A percentile compares a stretch with the other conserved stretches of the same genome.
Evolutionary conservation across 2,797 vertebrate species (phyloP).

Genomic region (Vireo griseus): DNA sequence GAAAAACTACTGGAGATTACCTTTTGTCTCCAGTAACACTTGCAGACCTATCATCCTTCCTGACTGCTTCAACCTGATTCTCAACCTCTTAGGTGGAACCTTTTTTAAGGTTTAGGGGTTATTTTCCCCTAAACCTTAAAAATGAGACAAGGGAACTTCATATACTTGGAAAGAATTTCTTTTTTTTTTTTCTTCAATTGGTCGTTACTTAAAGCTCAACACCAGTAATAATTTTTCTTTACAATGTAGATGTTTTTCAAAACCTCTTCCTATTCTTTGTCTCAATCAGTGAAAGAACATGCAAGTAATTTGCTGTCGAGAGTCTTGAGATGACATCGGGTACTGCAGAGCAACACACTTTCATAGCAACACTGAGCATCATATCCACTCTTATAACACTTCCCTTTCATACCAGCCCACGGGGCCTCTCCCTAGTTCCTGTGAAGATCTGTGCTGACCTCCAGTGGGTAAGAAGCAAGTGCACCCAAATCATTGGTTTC

Average conservation of each 20-base stretch:
- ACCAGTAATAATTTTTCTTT: not conserved
- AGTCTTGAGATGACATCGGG: not conserved
- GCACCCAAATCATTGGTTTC: not conserved
- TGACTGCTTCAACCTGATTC: not conserved
- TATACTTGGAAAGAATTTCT: not conserved
- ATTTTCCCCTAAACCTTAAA: not conserved
- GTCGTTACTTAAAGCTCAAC: not conserved
- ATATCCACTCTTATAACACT: not conserved
- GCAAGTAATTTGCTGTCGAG: not conserved
- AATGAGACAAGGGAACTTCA: not conserved
- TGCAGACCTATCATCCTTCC: not conserved
- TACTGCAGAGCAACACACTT: not conserved
- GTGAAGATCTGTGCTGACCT: conserved; percentile 52
- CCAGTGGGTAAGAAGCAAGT: conserved; percentile 28
- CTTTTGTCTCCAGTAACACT: not conserved
- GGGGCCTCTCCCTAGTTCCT: not conserved
- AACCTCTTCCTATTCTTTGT: not conserved
- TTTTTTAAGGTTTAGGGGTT: not conserved
- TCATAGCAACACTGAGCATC: not conserved
- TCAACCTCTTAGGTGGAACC: not conserved
- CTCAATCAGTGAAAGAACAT: not conserved
- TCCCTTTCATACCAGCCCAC: not conserved
- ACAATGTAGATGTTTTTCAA: not conserved
- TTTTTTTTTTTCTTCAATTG: not conserved
- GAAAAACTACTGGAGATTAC: not conserved